Evolutionary conservation across 2,797 vertebrate species (phyloP), one percentile per base, ranked within the genome.

Genomic region (Pangasius larnaudii): DNA sequence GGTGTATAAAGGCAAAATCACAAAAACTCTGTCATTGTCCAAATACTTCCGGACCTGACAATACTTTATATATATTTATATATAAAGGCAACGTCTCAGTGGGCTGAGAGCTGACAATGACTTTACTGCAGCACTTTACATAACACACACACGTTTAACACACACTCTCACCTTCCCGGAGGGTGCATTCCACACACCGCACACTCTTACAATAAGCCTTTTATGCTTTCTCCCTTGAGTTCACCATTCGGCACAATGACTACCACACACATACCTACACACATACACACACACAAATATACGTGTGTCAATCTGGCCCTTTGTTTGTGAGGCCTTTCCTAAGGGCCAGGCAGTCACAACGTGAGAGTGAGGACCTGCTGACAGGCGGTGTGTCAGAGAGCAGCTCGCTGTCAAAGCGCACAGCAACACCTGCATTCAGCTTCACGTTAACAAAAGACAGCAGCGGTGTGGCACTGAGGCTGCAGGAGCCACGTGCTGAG

Each of bases 221-320:
- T 94, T 94, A 92, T 94, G 90, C 86, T 14, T 51, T 78, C 24
- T 85, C 84, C 61, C 89, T 90, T 90, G 86, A 81, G 91, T 90
- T 94, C 92, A 87, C 92, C 91, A 91, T 92, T 94, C 91, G 91
- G 61, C 92, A 92, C 89, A 92, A 93, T 88, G 85, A 86, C 86
- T 71, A 30, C 85, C 90, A 90, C 89, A 92, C 92, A 91, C 91
- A 90, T 42, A 84, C 85, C 10, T 67, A 79, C 51, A 81, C 69
- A 80, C 83, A 90, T 87, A 92, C 92, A 90, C 91, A 82, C 86
- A 49, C 85, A 84, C 85, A 85, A 83, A 86, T 58, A 59, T 51
- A 75, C 71, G 42, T 42, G 22, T 59, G 88, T 90, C 87, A 88
- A 84, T 86, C 75, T 71, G 81, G 51, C 51, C 39, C 69, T 84